phyloP scores from a whole-genome alignment of 2,113 vertebrate species.

The Halcyon senegalensis region DNA sequence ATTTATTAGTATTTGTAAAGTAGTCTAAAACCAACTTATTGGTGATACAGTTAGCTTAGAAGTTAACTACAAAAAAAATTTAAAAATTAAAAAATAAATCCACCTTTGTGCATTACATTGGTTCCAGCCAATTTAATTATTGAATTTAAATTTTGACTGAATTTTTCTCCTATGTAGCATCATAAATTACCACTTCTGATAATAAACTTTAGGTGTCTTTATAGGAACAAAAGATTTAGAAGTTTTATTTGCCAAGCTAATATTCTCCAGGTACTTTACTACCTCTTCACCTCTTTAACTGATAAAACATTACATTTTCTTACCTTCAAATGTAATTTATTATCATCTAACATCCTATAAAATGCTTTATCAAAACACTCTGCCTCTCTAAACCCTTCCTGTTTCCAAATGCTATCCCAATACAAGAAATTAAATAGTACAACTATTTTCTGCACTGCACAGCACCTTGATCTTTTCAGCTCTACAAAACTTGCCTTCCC shows the following conservation, averaged over 20 bases:
- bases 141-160: background rate
- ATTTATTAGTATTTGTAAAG: background rate
- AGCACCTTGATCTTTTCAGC: background rate
- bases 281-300: background rate
- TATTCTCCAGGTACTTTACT: background rate
- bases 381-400: background rate
- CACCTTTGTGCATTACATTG: background rate
- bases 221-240: background rate
- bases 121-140: background rate
- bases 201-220: background rate
- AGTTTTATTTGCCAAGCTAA: background rate
- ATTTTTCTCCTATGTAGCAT: background rate
- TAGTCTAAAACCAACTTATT: background rate
- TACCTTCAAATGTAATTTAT: background rate
- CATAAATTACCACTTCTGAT: background rate
- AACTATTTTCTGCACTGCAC: background rate
- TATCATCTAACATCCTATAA: background rate
- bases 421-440: background rate
- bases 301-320: background rate
- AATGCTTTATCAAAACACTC: background rate
- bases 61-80: background rate
- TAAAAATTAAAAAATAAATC: background rate
- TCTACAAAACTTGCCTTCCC: background rate
- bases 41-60: background rate
- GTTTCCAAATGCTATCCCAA: background rate